These are phyloP conservation scores for Teleopsis dalmanni DNA, from an alignment of 1,140 invertebrate genomes.

Conservation along the genomic window DNA sequence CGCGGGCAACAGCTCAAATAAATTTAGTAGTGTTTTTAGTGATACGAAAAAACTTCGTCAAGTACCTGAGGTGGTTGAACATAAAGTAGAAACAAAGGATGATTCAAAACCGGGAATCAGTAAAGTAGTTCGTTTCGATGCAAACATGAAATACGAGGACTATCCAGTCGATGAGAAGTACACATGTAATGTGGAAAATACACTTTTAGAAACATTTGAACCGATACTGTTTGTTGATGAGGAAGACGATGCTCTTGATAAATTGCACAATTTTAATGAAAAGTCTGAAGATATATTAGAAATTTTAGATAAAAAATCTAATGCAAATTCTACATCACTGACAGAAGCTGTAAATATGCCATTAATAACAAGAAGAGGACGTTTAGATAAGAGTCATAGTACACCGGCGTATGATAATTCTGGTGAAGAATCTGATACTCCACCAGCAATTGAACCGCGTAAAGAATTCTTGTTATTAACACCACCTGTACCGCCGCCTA, in stretches of 20 bases:
- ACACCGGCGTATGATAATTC: constrained; percentile 66
- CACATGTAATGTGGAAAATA: constrained; percentile 42
- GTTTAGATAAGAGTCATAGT: constrained; percentile 67
- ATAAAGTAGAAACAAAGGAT: constrained; percentile 23
- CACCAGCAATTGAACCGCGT: constrained; percentile 39
- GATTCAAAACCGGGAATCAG: constrained; percentile 39
- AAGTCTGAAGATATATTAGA: not conserved
- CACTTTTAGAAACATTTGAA: constrained; percentile 41
- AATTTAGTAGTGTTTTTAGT: constrained; percentile 15
- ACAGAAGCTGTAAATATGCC: constrained; percentile 41
- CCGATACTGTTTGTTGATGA: constrained; percentile 42
- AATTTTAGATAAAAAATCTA: not conserved
- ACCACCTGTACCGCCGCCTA: constrained; percentile 36
- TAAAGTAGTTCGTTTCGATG: constrained; percentile 41
- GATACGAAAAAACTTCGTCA: constrained; percentile 19
- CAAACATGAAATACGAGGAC: constrained; percentile 38
- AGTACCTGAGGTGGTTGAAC: constrained; percentile 18
- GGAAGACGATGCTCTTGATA: constrained; percentile 32
- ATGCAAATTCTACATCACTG: constrained; percentile 10
- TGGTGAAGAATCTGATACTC: constrained; percentile 41
- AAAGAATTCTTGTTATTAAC: constrained; percentile 27
- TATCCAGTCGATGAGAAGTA: constrained; percentile 39
- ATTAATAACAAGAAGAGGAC: constrained; percentile 44
- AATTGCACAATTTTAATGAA: constrained; percentile 16
- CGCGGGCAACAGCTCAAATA: constrained; percentile 15